Evolutionary conservation across 2,113 vertebrate species (phyloP).

Genomic region (Gobius niger): DNA sequence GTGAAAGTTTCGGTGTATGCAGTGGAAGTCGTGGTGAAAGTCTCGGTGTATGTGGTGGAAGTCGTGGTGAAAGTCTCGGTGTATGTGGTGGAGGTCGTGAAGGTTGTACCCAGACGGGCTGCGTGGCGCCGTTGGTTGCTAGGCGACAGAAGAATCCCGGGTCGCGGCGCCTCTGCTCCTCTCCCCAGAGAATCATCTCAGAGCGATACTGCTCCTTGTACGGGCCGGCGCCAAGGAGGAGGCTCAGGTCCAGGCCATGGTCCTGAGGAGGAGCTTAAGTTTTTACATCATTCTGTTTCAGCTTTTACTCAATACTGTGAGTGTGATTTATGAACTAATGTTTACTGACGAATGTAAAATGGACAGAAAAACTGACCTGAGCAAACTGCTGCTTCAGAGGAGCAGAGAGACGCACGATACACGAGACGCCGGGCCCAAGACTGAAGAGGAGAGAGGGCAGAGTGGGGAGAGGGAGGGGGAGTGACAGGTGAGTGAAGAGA

Average conservation of each 20-base stretch:
- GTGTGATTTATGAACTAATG: no score
- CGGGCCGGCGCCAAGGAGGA: constrained; percentile 80
- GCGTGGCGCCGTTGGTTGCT: constrained; percentile 59
- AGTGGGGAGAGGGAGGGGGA: not conserved
- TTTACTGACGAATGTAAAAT: no score
- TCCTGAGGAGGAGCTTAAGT: constrained; percentile 71
- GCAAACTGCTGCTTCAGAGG: constrained; percentile 77
- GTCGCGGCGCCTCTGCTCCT: constrained; percentile 75
- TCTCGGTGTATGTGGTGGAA: not conserved
- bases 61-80: not conserved
- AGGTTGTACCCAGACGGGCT: constrained; percentile 83
- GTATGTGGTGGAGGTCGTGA: not conserved
- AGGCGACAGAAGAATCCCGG: constrained; percentile 87
- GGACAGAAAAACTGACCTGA: constrained; percentile 54
- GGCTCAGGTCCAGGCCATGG: constrained; percentile 78
- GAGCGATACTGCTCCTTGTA: constrained; percentile 85
- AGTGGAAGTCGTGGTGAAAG: not conserved
- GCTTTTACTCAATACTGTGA: no score
- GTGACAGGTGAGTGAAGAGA: not conserved
- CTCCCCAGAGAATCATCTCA: constrained; percentile 91
- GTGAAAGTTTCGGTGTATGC: no score
- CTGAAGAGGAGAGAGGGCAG: constrained; percentile 45
- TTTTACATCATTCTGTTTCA: no score
- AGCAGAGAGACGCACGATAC: constrained; percentile 74
- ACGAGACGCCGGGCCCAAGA: constrained; percentile 62